These are phyloP conservation scores for Teleogryllus oceanicus DNA, from an alignment of 2,888 invertebrate genomes.

Conservation along the genomic window DNA sequence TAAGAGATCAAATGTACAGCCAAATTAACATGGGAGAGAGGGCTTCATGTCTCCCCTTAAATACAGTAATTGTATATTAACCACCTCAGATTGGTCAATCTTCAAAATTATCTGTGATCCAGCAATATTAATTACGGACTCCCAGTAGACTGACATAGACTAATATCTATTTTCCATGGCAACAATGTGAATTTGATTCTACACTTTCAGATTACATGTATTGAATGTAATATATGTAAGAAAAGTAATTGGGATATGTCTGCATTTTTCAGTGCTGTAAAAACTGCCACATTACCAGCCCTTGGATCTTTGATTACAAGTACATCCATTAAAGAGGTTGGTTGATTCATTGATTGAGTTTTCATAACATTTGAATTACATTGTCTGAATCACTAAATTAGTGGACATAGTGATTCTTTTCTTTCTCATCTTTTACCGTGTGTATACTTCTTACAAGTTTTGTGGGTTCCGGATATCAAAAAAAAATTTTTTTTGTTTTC, in stretches of 20 bases:
- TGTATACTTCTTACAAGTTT: too few relatives aligned
- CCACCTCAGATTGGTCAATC: too few relatives aligned
- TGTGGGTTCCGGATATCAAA: too few relatives aligned
- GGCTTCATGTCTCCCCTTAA: too few relatives aligned
- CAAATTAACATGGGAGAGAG: too few relatives aligned
- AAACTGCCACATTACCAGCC: constrained; percentile 60
- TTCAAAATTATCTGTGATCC: too few relatives aligned
- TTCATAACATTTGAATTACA: background rate
- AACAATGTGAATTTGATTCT: background rate
- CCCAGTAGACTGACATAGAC: too few relatives aligned
- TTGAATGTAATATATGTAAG: background rate
- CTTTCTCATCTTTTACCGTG: background rate
- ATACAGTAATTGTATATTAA: too few relatives aligned
- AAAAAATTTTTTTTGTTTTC: too few relatives aligned
- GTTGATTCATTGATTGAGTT: constrained; percentile 30
- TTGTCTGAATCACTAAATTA: background rate
- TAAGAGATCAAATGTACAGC: too few relatives aligned
- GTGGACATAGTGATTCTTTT: background rate
- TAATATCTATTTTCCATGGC: background rate
- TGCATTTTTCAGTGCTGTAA: constrained; percentile 50
- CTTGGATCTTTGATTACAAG: constrained; percentile 57
- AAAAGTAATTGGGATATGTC: constrained; percentile 18
- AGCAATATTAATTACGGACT: too few relatives aligned
- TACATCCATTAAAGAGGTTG: constrained; percentile 48
- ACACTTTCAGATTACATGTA: background rate